Conservation (phyloP, 2,888 invertebrate species). For the Drosophila rubida region DNA sequence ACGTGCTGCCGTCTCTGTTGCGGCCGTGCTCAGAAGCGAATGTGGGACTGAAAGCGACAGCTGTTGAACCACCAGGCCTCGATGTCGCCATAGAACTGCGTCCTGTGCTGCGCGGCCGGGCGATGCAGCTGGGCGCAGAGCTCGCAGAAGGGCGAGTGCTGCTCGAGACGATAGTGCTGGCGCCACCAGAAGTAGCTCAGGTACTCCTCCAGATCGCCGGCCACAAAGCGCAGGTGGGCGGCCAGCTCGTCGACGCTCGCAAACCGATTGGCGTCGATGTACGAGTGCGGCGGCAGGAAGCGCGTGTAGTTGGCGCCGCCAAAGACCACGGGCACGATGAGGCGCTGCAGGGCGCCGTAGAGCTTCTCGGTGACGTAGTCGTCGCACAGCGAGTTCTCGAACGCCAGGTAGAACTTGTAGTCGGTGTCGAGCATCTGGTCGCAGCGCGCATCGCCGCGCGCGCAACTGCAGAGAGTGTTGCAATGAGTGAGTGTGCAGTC, state of each 20-base stretch:
- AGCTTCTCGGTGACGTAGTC: conserved; percentile 90
- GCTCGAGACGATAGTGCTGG: conserved; percentile 85
- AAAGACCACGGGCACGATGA: conserved; percentile 88
- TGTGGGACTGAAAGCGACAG: conserved; percentile 75
- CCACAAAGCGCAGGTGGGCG: conserved; percentile 85
- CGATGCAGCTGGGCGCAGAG: conserved; percentile 81
- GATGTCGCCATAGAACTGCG: conserved; percentile 78
- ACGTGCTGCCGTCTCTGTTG: no score
- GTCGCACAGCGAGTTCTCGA: conserved; percentile 89
- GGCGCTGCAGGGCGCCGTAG: conserved; percentile 69
- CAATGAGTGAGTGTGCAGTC: no score
- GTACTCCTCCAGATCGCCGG: conserved; percentile 86
- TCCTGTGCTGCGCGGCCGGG: conserved; percentile 57
- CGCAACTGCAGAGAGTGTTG: no score
- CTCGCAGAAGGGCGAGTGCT: conserved; percentile 77
- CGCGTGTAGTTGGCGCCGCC: conserved; percentile 88
- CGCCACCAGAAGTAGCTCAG: conserved; percentile 89
- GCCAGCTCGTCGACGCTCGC: conserved; percentile 87
- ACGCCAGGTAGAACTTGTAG: conserved; percentile 89
- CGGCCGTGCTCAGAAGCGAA: conserved; percentile 53
- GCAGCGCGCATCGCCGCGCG: conserved; percentile 79
- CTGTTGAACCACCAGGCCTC: conserved; percentile 82
- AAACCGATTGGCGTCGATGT: conserved; percentile 88
- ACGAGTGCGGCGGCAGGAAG: conserved; percentile 87
- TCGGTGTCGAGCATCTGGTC: conserved; percentile 85